Evolutionary conservation across 2,113 vertebrate genomes (phyloP).

Genomic region (Actenoides lindsayi): DNA sequence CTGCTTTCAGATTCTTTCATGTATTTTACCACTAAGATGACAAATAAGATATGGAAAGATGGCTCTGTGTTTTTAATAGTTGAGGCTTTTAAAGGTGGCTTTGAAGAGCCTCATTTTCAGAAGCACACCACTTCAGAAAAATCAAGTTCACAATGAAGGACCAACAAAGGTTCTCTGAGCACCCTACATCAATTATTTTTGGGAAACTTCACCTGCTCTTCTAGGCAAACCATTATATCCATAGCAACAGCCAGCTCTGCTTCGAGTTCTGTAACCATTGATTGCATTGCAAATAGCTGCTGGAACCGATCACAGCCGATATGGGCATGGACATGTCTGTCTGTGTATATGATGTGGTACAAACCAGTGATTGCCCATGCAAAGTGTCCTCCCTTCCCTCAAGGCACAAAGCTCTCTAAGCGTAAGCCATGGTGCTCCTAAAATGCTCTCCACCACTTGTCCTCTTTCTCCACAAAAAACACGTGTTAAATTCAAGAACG

Average conservation of each 20-base stretch:
- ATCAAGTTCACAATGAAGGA: not conserved
- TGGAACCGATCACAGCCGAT: not conserved
- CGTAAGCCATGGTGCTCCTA: not conserved
- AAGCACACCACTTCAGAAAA: not conserved
- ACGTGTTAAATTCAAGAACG: not conserved
- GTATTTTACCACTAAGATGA: not conserved
- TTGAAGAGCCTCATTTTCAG: not conserved
- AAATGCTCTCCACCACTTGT: not conserved
- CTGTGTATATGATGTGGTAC: not conserved
- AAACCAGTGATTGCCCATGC: rapidly evolving
- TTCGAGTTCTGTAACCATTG: not conserved
- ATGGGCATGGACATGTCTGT: rapidly evolving
- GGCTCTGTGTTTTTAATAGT: not conserved
- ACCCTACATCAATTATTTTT: not conserved
- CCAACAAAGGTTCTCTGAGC: not conserved
- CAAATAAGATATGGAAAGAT: not conserved
- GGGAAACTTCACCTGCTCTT: not conserved
- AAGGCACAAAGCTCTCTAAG: not conserved
- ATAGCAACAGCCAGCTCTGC: not conserved
- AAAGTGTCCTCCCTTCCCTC: not conserved
- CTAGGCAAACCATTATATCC: not conserved
- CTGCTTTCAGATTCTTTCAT: not conserved
- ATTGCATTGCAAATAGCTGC: not conserved
- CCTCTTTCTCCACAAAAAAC: not conserved
- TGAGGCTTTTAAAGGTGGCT: not conserved